phyloP scores from a whole-genome alignment of 2,888 invertebrate genomes.

The Cheilosia vulpina region DNA sequence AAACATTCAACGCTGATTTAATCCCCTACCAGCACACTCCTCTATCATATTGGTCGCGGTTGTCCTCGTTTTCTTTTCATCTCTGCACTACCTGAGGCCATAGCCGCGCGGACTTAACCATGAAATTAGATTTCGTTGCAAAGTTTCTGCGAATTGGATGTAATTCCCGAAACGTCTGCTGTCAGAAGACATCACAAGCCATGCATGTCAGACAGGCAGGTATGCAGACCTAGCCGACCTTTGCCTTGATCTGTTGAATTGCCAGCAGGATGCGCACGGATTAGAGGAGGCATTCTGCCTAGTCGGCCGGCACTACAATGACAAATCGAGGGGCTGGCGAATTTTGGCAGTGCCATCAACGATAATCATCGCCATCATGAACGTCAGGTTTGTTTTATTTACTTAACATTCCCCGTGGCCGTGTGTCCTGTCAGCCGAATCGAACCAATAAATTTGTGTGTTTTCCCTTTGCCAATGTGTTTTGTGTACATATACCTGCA shows the following conservation, averaged over 20 bases:
- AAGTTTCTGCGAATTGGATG: slow-evolving; percentile 57
- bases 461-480: slow-evolving; percentile 47
- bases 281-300: slow-evolving; percentile 27
- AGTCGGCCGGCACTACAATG: slow-evolving; percentile 34
- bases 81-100: slow-evolving; percentile 44
- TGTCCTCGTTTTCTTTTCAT: slow-evolving; percentile 45
- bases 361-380: slow-evolving; percentile 63
- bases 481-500: slow-evolving; percentile 6
- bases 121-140: slow-evolving; percentile 65
- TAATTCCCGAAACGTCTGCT: slow-evolving; percentile 52
- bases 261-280: slow-evolving; percentile 51
- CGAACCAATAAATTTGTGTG: slow-evolving; percentile 60
- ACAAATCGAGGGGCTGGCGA: slow-evolving; percentile 68
- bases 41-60: slow-evolving; percentile 38
- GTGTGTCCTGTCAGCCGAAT: slow-evolving; percentile 70
- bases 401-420: slow-evolving; percentile 8
- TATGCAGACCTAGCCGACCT: slow-evolving; percentile 16
- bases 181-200: slow-evolving; percentile 48
- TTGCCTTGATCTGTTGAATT: slow-evolving; percentile 45
- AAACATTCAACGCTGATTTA: slow-evolving; percentile 19
- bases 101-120: slow-evolving; percentile 37
- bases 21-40: slow-evolving; percentile 36
- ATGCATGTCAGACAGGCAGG: slow-evolving; percentile 36
- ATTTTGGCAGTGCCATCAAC: slow-evolving; percentile 63
- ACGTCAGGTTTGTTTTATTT: slow-evolving; percentile 8